Evolutionary conservation across 2,888 invertebrate species (phyloP).

Genomic region (Drosophila subsilvestris): DNA sequence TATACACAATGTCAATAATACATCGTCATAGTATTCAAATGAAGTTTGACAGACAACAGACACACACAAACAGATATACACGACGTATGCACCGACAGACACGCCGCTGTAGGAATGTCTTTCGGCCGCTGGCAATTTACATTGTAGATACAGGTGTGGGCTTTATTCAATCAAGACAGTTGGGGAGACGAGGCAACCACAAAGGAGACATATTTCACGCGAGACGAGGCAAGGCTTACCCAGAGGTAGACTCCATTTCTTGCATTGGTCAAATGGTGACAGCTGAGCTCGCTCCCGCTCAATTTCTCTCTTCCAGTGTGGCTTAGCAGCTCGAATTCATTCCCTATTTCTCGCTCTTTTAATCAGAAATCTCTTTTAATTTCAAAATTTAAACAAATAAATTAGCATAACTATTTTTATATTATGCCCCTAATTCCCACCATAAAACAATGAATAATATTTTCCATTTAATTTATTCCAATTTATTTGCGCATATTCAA

Average conservation of each 20-base stretch:
- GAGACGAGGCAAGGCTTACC: background rate
- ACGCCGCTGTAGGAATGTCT: constrained; percentile 2
- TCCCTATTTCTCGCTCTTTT: too few species aligned
- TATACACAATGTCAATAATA: constrained; percentile 77
- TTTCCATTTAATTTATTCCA: background rate
- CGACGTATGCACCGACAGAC: constrained; percentile 45
- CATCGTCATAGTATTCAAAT: constrained; percentile 80
- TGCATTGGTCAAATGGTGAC: background rate
- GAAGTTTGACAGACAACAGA: constrained; percentile 73
- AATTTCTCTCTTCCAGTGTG: background rate
- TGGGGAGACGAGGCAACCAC: too few species aligned
- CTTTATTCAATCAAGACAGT: background rate
- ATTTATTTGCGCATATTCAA: background rate
- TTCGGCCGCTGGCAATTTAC: background rate
- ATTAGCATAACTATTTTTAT: too few species aligned
- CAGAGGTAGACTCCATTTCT: background rate
- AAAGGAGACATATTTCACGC: background rate
- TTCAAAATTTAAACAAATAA: background rate
- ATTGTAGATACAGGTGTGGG: constrained; percentile 41
- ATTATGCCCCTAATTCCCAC: background rate
- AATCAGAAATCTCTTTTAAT: too few species aligned
- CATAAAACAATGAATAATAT: background rate
- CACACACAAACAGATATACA: constrained; percentile 13
- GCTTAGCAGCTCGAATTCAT: too few species aligned
- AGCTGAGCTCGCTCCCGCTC: too few species aligned